Evolutionary conservation across 2,888 invertebrate genomes (phyloP), one percentile per base, ranked within the genome.

Genomic region (Drosophila nigricruria): DNA sequence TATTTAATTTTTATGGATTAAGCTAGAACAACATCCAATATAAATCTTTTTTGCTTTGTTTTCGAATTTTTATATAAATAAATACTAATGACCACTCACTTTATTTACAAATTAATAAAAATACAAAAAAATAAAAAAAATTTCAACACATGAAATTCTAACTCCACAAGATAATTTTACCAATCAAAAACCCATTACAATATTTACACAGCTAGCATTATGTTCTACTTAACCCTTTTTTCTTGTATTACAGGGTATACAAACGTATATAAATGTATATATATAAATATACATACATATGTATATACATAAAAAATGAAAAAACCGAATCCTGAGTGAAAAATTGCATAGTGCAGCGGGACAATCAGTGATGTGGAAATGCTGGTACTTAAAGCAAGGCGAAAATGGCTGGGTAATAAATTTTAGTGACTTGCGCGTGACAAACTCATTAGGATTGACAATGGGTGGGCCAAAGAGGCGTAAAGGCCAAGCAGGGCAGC

Each of bases 361-460:
- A 54, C 43, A 58, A 30, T 63, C 62, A 75, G 54, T 78, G 75
- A 78, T 63, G 80, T 65, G 50, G 62, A 70, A 69, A 80, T 76
- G 34, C 36, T 59, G 56, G 36, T 61, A 34, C 36, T 64, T 20
- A 18, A n/a, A 52, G 57, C 50, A 34, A 9, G 30, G 40, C 57
- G 18, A 47, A 70, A 76, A 77, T 66, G 59, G 81, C 20, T 76
- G 27, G 40, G 63, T 66, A 66, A 81, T 77, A 77, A 58, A 81
- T 81, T 77, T 60, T 49, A 71, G 77, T 63, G 59, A 54, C 53
- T 66, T 60, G 77, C 45, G 70, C 53, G 62, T 63, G 77, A 61
- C 65, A 77, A 77, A 66, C 77, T 81, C 77, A 80, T 76, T 77
- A 65, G 59, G 64, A 64, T 63, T 49, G 54, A 59, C 64, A 56